Evolutionary conservation across 2,888 invertebrate genomes (phyloP).

Genomic region (Microplitis manilae): DNA sequence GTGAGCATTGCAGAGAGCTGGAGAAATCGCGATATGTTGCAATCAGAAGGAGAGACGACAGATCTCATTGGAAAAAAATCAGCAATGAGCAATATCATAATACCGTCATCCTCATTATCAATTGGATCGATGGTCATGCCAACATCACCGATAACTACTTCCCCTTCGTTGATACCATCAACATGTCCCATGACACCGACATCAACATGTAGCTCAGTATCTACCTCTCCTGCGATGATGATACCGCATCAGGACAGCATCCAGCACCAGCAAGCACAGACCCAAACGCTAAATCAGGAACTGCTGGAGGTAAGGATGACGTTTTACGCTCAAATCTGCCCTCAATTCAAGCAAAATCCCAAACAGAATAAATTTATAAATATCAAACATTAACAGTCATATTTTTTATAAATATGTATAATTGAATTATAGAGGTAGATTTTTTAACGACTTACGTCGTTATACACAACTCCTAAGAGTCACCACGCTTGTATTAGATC

Average conservation of each 20-base stretch:
- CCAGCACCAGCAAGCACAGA: constrained; percentile 63
- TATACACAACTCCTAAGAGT: background rate
- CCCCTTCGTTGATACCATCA: constrained; percentile 41
- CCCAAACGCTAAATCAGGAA: constrained; percentile 69
- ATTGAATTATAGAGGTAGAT: constrained; percentile 3
- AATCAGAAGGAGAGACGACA: constrained; percentile 58
- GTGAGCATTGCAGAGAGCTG: constrained; percentile 73
- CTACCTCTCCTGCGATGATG: constrained; percentile 45
- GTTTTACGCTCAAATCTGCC: constrained; percentile 50
- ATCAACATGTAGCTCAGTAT: constrained; percentile 42
- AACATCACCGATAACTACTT: constrained; percentile 40
- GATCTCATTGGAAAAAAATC: constrained; percentile 45
- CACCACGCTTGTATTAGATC: background rate
- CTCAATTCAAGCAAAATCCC: constrained; percentile 23
- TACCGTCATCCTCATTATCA: constrained; percentile 23
- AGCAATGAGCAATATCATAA: constrained; percentile 9
- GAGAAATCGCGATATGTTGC: constrained; percentile 70
- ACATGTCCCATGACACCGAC: constrained; percentile 43
- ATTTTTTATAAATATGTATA: constrained; percentile 1
- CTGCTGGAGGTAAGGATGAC: constrained; percentile 71
- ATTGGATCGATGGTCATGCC: constrained; percentile 33
- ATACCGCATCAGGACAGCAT: constrained; percentile 56
- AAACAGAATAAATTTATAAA: background rate
- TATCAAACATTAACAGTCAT: background rate
- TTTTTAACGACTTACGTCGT: background rate